phyloP scores from a whole-genome alignment of 2,113 vertebrate genomes.

The Hippocampus zosterae region DNA sequence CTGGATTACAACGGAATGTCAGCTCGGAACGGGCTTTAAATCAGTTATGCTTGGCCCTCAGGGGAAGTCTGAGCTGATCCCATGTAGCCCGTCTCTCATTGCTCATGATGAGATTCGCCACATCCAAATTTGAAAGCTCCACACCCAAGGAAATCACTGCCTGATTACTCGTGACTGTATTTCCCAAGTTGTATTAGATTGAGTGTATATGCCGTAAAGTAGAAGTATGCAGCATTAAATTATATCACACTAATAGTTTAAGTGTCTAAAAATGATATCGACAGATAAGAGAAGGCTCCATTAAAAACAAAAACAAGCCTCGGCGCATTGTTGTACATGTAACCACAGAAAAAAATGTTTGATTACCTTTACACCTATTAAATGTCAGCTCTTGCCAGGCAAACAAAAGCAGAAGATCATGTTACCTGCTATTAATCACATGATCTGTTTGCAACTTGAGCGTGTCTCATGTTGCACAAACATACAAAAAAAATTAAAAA shows the following conservation, averaged over 20 bases:
- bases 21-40: slow-evolving; percentile 67
- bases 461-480: slow-evolving; percentile 31
- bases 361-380: slow-evolving; percentile 2
- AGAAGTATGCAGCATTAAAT: not conserved
- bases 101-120: slow-evolving; percentile 65
- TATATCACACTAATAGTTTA: not conserved
- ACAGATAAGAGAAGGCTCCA: slow-evolving; percentile 9
- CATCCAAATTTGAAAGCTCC: slow-evolving; percentile 55
- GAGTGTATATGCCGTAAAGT: not conserved
- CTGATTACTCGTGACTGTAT: slow-evolving; percentile 3
- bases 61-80: slow-evolving; percentile 65
- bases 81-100: slow-evolving; percentile 66
- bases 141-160: slow-evolving; percentile 30
- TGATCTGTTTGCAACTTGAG: slow-evolving; percentile 29
- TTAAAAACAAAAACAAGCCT: slow-evolving; percentile 7
- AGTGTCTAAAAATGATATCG: slow-evolving; percentile 5
- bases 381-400: slow-evolving; percentile 17
- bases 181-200: not conserved
- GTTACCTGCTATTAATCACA: slow-evolving; percentile 27
- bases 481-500: slow-evolving; percentile 20
- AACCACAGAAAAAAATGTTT: slow-evolving; percentile 15
- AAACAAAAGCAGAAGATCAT: slow-evolving; percentile 18
- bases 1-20: slow-evolving; percentile 74
- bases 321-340: slow-evolving; percentile 8
- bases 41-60: slow-evolving; percentile 68